Evolutionary conservation across 1,140 invertebrate species (phyloP), one percentile per base, ranked within the genome.

Genomic region (Penaeus indicus): DNA sequence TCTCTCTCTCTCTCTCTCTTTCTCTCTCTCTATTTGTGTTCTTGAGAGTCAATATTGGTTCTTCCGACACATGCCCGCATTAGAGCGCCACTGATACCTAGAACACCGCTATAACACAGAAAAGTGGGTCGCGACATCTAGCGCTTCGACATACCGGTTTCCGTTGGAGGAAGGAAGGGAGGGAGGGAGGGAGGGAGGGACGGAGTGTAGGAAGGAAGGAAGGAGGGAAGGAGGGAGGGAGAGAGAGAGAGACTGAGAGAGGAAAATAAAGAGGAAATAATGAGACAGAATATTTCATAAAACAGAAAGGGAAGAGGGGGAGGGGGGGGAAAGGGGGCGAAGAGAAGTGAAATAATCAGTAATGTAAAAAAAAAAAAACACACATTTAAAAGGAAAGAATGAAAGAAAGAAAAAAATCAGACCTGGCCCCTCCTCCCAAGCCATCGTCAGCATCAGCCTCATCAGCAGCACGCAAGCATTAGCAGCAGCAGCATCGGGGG

Each of bases 11-110:
- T 54, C 11, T 54, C 54, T 1, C 11, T 54, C 54, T 54, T 8
- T 54, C 54, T 54, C 54, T 54, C 54, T 54, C 10, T 54, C 11
- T 54, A 54, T 16, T 13, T 54, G 11, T 54, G 54, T 54, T 54
- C 79, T 81, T 54, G 54, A 13, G 79, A 25, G 79, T 81, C 54
- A 81, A 81, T 81, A 81, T 81, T 81, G 79, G 54, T 42, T 81
- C 79, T 81, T 27, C 21, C 38, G 54, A 61, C 79, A 60, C 54
- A 54, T n/a, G 54, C 32, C 79, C 25, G 27, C 18, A 54, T 27
- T 18, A 32, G 22, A 11, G 7, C 77, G 8, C 77, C 77, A 10
- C 5, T 8, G 19, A 32, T 38, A 69, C 63, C 62, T 54, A 19
- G 13, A 79, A n/a, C 47, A 42, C 22, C 22, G 47, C 32, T 27